These are phyloP conservation scores for Martes martes DNA, from an alignment of 2,113 vertebrate species.

Conservation along the genomic window DNA sequence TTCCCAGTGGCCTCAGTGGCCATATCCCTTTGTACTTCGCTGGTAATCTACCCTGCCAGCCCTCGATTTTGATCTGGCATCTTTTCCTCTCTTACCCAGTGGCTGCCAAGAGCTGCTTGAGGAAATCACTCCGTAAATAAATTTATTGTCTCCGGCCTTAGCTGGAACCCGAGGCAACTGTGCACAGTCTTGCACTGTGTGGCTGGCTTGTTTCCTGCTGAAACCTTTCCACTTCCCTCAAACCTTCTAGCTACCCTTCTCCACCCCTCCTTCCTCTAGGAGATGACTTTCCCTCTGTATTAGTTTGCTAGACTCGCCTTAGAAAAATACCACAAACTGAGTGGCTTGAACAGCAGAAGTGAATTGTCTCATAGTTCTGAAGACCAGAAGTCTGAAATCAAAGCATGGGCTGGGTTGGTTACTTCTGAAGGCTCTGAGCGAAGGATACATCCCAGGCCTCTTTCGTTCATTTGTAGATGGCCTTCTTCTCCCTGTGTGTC, in stretches of 20 bases:
- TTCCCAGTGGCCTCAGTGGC: background rate
- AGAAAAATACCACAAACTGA: background rate
- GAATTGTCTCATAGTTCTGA: background rate
- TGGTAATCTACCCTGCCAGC: background rate
- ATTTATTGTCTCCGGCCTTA: background rate
- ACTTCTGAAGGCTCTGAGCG: background rate
- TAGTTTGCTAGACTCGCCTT: background rate
- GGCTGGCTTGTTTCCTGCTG: background rate
- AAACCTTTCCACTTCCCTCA: background rate
- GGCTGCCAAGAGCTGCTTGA: slow-evolving; percentile 43
- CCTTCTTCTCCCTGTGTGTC: background rate
- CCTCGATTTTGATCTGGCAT: background rate
- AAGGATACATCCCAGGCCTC: background rate
- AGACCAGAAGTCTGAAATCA: background rate
- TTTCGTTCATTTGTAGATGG: background rate
- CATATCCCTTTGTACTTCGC: background rate
- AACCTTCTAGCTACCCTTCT: background rate
- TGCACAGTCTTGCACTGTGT: background rate
- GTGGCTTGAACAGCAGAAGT: no score
- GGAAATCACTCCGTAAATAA: slow-evolving; percentile 34
- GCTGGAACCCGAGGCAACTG: background rate
- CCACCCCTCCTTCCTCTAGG: background rate
- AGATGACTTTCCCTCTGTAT: background rate
- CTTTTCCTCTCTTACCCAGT: background rate
- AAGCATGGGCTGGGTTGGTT: background rate